Base-by-base conservation (phyloP, 2,797 vertebrate species). In the Corythornis leucogaster region DNA sequence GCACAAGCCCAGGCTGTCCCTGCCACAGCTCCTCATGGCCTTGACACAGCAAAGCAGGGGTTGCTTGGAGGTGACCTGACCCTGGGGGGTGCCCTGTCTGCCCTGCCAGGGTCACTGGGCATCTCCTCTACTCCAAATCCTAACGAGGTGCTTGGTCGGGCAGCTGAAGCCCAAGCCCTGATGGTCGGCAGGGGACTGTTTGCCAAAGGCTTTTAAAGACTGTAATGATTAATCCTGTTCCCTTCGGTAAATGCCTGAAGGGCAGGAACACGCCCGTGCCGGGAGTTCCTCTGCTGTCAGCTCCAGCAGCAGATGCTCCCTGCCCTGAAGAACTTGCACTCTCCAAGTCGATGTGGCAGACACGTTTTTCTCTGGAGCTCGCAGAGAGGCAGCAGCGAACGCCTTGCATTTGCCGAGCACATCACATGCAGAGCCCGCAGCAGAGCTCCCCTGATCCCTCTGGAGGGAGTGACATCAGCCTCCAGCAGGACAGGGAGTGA, bases 61-160 rank as follows among this genome's bases (percentile, higher is more conserved):
- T 68, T 2, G 5, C 13, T 4, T 17, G 0, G 1, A n/a, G 35
- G 8, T 25, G 16, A 30, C 21, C 71, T 8, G 5, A 15, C 18
- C 38, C 33, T 35, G 16, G 42, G 35, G 31, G 43, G 11, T n/a
- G 38, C 7, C 20, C 45, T 10, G 0, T 21, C 40, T 35, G 26
- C 35, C 26, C 6, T 31, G 28, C 62, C 26, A 7, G 11, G 20
- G 2, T 20, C 19, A 40, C 42, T 1, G n/a, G 33, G 66, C 80
- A 77, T 42, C 35, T 68, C 14, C 19, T 12, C 7, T 12, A 12
- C 33, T 38, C n/a, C 2, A 30, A 28, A 30, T 8, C 55, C 62
- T 20, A 18, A 3, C 10, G 0, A 3, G 18, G 3, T 33, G 69
- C 50, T 46, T 30, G 0, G 0, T 0, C 2, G 2, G 31, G 82